Percentiles rank a stretch among this genome's conserved stretches.
phyloP scores from a whole-genome alignment of 2,113 vertebrate genomes.

The Rhizomys pruinosus region DNA sequence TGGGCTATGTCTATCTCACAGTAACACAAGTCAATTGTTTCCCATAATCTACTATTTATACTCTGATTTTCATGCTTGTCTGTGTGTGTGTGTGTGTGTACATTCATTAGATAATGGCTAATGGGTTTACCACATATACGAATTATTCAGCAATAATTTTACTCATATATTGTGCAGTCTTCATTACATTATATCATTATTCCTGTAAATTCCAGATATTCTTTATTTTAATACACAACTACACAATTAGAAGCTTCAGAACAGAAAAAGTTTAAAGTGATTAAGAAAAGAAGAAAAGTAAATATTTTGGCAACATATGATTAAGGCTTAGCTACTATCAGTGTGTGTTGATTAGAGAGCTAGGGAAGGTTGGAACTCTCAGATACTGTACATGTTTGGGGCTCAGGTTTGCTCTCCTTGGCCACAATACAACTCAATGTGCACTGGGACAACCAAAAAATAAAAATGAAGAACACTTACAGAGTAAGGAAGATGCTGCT shows the following conservation, averaged over 20 bases:
- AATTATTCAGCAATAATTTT: not conserved
- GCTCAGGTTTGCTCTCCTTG: constrained; percentile 11
- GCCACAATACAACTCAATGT: not conserved
- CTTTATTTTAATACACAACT: not conserved
- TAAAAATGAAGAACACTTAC: not conserved
- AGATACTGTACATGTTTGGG: no score
- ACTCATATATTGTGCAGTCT: not conserved
- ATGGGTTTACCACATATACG: not conserved
- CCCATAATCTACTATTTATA: not conserved
- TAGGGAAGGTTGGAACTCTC: no score
- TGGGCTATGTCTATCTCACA: not conserved
- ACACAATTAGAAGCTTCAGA: not conserved
- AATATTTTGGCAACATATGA: not conserved
- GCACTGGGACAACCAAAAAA: not conserved
- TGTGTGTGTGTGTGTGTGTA: not conserved
- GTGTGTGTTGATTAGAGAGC: no score
- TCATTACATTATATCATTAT: not conserved
- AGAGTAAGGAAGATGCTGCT: not conserved
- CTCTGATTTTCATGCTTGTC: not conserved
- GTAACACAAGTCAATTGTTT: not conserved
- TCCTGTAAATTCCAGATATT: not conserved
- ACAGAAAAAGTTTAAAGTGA: not conserved
- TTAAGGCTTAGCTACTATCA: not conserved
- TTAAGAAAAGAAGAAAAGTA: constrained; percentile 1
- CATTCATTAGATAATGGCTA: not conserved